phyloP scores from a whole-genome alignment of 2,888 invertebrate species.

The Drosophila yooni region DNA sequence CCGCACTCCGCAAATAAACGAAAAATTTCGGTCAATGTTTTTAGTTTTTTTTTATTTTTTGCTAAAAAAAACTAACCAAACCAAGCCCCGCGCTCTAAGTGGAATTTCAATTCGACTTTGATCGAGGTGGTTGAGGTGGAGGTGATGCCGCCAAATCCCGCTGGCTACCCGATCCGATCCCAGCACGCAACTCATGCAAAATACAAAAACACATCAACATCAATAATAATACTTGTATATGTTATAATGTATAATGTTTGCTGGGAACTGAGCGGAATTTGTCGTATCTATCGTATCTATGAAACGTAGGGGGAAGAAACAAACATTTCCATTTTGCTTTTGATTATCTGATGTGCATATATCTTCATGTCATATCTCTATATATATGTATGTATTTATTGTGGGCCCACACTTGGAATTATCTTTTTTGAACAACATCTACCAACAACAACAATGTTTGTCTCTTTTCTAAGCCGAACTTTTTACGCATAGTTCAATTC shows the following conservation, averaged over 20 bases:
- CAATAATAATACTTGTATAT: constrained; percentile 23
- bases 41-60: constrained; percentile 52
- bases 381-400: constrained; percentile 43
- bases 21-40: constrained; percentile 82
- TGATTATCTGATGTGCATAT: constrained; percentile 48
- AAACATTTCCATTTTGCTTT: constrained; percentile 71
- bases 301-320: constrained; percentile 72
- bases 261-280: constrained; percentile 68
- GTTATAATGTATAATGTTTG: constrained; percentile 55
- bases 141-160: constrained; percentile 34
- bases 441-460: constrained; percentile 66
- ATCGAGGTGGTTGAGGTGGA: constrained; percentile 24
- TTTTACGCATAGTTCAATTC: constrained; percentile 40
- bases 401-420: constrained; percentile 68
- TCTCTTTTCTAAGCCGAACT: constrained; percentile 71
- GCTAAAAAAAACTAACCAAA: constrained; percentile 40
- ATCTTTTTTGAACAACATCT: constrained; percentile 42
- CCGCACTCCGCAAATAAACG: constrained; percentile 47
- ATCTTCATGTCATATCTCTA: constrained; percentile 43
- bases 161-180: constrained; percentile 62
- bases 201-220: constrained; percentile 10
- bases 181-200: constrained; percentile 67
- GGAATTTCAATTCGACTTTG: constrained; percentile 56
- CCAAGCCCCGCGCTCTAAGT: constrained; percentile 54
- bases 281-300: constrained; percentile 34